Conservation (phyloP, 92 coral and sea anemone species). For the Porites cylindrica region DNA sequence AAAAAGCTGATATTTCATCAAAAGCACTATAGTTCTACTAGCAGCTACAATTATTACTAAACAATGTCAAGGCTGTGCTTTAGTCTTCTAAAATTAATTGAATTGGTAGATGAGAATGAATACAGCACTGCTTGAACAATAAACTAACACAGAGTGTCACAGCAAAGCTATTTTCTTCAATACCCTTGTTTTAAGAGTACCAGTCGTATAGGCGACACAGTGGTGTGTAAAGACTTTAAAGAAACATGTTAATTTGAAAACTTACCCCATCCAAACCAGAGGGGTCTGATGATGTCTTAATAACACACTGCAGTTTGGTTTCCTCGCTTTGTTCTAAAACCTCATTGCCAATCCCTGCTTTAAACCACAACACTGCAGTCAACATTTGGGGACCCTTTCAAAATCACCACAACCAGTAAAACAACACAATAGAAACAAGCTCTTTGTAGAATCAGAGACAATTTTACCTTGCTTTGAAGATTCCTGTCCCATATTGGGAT, state of each 20-base stretch:
- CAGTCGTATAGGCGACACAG: slow-evolving; percentile 3
- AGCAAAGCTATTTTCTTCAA: not conserved
- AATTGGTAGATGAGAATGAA: too few relatives aligned
- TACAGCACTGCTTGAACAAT: too few relatives aligned
- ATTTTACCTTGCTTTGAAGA: slow-evolving; percentile 85
- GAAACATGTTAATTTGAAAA: not conserved
- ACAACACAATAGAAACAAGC: slow-evolving; percentile 38
- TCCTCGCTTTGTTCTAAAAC: slow-evolving; percentile 90
- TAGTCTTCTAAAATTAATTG: too few relatives aligned
- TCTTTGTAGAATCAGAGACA: slow-evolving; percentile 15
- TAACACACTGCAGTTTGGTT: slow-evolving; percentile 91
- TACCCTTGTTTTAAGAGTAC: slow-evolving; percentile 10
- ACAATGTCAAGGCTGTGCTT: too few relatives aligned
- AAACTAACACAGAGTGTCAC: not conserved
- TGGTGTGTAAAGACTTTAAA: slow-evolving; percentile 7
- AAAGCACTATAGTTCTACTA: too few relatives aligned
- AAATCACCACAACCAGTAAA: slow-evolving; percentile 40
- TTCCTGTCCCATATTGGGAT: slow-evolving; percentile 91
- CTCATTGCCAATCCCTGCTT: slow-evolving; percentile 85
- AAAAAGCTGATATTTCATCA: too few relatives aligned
- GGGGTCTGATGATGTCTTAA: slow-evolving; percentile 69
- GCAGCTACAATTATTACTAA: too few relatives aligned
- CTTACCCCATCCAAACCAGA: slow-evolving; percentile 75
- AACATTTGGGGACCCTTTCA: slow-evolving; percentile 54
- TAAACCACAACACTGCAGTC: slow-evolving; percentile 44